Conservation (phyloP, 2,888 invertebrate genomes). For the Ochlodes sylvanus region DNA sequence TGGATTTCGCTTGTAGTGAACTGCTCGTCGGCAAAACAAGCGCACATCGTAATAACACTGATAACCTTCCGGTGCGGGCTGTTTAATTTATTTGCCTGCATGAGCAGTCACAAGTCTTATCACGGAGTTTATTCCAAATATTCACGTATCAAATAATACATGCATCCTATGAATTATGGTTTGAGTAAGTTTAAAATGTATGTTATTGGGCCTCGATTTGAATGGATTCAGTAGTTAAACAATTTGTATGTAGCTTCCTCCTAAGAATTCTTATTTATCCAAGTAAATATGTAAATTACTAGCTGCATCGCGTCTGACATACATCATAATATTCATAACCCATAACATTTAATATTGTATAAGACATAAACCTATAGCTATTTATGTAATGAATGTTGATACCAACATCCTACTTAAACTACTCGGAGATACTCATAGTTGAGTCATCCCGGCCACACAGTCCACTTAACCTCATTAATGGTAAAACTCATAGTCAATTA, state of each 20-base stretch:
- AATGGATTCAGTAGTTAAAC: too few relatives aligned
- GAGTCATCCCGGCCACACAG: slow-evolving; percentile 57
- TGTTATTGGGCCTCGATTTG: slow-evolving; percentile 34
- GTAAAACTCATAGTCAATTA: slow-evolving; percentile 75
- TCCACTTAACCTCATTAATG: slow-evolving; percentile 73
- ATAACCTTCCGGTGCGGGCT: slow-evolving; percentile 68
- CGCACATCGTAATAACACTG: slow-evolving; percentile 59
- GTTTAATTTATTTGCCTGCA: slow-evolving; percentile 61
- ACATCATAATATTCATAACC: too few relatives aligned
- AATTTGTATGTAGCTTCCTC: too few relatives aligned
- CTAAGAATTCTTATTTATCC: too few relatives aligned
- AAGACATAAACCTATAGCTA: background rate
- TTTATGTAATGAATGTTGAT: slow-evolving; percentile 15
- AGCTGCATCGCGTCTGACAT: too few relatives aligned
- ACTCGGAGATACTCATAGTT: slow-evolving; percentile 34
- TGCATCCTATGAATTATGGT: background rate
- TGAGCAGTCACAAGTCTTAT: slow-evolving; percentile 28
- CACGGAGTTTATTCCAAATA: background rate
- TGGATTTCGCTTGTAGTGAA: slow-evolving; percentile 69
- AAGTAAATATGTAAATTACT: too few relatives aligned
- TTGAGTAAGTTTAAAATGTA: background rate
- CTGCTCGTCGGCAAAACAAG: slow-evolving; percentile 57
- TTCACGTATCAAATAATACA: background rate
- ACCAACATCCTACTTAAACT: slow-evolving; percentile 22
- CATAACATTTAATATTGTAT: background rate